Evolutionary conservation across 2,797 vertebrate species (phyloP).

Genomic region (Discoglossus pictus): DNA sequence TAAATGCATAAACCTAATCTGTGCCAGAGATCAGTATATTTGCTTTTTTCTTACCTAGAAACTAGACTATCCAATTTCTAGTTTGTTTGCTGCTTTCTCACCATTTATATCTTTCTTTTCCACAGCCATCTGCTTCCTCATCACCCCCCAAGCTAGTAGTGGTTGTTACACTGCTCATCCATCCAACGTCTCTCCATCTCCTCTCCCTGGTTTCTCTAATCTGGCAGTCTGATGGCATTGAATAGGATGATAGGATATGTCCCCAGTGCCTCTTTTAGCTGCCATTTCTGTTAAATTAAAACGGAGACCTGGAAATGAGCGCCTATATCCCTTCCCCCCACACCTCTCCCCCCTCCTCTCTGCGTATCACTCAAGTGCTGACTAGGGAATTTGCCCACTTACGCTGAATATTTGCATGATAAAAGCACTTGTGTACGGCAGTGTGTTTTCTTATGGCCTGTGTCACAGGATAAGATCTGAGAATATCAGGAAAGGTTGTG

Average conservation of each 20-base stretch:
- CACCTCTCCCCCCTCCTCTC: slow-evolving; percentile 57
- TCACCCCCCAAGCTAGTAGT: slow-evolving; percentile 6
- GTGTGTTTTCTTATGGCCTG: slow-evolving; percentile 55
- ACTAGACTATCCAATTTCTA: too few species aligned
- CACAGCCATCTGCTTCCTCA: slow-evolving; percentile 8
- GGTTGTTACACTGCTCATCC: slow-evolving; percentile 9
- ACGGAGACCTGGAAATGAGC: slow-evolving; percentile 85
- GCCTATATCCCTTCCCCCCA: slow-evolving; percentile 62
- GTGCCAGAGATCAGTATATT: too few species aligned
- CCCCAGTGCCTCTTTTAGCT: slow-evolving; percentile 85
- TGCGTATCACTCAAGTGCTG: slow-evolving; percentile 84
- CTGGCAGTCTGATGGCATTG: slow-evolving; percentile 62
- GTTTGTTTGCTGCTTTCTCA: too few species aligned
- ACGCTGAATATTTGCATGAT: slow-evolving; percentile 92
- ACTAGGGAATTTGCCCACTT: slow-evolving; percentile 85
- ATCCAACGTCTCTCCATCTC: slow-evolving; percentile 1
- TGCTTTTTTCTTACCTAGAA: too few species aligned
- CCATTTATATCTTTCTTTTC: too few species aligned
- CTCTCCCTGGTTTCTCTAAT: slow-evolving; percentile 33
- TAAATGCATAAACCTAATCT: too few species aligned
- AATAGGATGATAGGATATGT: slow-evolving; percentile 77
- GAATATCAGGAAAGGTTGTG: too few species aligned
- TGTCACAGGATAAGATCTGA: slow-evolving; percentile 55
- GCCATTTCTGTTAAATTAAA: slow-evolving; percentile 89
- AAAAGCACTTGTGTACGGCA: slow-evolving; percentile 77